These are phyloP conservation scores for Spilarctia lutea DNA, from an alignment of 2,888 invertebrate species.

Conservation along the genomic window DNA sequence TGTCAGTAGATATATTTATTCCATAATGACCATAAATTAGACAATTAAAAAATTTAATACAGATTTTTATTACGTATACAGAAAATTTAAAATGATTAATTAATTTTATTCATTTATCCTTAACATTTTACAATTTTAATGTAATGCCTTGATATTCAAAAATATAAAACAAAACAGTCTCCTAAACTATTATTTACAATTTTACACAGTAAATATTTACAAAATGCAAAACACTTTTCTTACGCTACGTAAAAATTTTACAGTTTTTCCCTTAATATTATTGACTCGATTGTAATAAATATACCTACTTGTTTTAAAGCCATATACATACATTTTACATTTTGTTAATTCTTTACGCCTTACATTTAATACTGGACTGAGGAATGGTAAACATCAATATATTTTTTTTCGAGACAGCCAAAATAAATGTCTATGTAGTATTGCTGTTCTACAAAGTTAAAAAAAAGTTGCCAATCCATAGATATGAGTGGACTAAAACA, in stretches of 20 bases:
- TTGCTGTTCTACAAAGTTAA: not conserved
- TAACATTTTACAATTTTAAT: conserved; percentile 3
- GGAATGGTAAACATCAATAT: conserved; percentile 70
- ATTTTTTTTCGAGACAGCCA: conserved; percentile 13
- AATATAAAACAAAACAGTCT: conserved; percentile 41
- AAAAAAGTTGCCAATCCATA: not conserved
- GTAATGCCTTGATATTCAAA: conserved; percentile 33
- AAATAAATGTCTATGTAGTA: not conserved
- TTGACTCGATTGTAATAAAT: conserved; percentile 77
- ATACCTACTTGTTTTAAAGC: conserved; percentile 62
- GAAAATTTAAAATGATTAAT: conserved; percentile 2
- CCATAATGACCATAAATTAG: not conserved
- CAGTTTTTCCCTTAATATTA: conserved; percentile 74
- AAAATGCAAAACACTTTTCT: conserved; percentile 60
- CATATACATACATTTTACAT: conserved; percentile 59
- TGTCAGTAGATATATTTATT: not conserved
- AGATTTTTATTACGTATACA: not conserved
- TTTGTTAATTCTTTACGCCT: conserved; percentile 46
- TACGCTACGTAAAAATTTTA: conserved; percentile 55
- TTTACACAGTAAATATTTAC: conserved; percentile 48
- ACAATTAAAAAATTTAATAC: not conserved
- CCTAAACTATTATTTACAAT: conserved; percentile 45
- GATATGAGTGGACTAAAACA: not conserved
- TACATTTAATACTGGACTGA: conserved; percentile 71
- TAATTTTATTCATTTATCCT: not conserved